Conservation (phyloP, 2,113 vertebrate species). For the Rhinogobius similis region DNA sequence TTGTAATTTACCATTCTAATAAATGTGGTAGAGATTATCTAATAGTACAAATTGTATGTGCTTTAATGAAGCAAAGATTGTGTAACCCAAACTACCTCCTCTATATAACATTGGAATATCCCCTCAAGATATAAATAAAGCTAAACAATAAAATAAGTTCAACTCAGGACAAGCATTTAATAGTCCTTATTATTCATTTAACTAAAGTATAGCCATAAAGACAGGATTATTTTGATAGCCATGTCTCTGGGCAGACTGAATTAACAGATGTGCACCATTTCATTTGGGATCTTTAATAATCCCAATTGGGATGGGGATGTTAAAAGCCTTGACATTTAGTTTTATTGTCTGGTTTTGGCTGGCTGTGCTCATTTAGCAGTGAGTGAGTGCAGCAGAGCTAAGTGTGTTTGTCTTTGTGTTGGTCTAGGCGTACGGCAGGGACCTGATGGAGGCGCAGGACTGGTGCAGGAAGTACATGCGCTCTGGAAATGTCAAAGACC, state of each 20-base stretch:
- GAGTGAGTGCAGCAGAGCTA: conserved; percentile 16
- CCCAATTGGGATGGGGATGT: conserved; percentile 12
- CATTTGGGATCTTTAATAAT: conserved; percentile 10
- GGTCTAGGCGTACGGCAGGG: conserved; percentile 91
- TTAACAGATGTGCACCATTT: conserved; percentile 29
- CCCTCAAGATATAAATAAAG: neutral
- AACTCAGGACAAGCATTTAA: conserved; percentile 6
- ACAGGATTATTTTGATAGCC: conserved; percentile 10
- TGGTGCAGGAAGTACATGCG: conserved; percentile 99
- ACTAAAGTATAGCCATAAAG: neutral
- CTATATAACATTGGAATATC: neutral
- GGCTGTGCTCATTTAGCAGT: conserved; percentile 1
- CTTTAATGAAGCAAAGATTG: neutral
- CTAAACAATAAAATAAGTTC: conserved; percentile 8
- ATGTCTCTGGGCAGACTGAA: conserved; percentile 19
- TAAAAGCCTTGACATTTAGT: conserved; percentile 21
- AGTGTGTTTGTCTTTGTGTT: conserved; percentile 24
- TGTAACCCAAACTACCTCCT: neutral
- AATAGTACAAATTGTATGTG: neutral
- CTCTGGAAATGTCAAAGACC: conserved; percentile 96
- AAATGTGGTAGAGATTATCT: neutral
- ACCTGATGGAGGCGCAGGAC: conserved; percentile 98
- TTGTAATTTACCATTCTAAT: neutral
- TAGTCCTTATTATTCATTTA: neutral
- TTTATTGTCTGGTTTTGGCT: conserved; percentile 25